Evolutionary conservation across 2,888 invertebrate genomes (phyloP).

Genomic region (Sminthurides aquaticus): DNA sequence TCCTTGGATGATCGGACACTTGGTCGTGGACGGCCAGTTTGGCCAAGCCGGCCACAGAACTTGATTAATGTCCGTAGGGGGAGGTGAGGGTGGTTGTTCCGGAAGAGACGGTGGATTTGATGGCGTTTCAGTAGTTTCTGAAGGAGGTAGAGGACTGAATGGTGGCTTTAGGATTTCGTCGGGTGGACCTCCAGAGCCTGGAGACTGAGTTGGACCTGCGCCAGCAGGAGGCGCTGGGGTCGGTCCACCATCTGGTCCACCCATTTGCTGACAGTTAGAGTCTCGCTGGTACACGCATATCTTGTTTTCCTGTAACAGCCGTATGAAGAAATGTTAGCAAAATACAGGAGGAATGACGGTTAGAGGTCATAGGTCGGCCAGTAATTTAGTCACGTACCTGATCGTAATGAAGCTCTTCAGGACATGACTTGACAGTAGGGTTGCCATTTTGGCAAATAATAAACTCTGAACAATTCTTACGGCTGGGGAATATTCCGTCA

Average conservation of each 20-base stretch:
- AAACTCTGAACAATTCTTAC: slow-evolving; percentile 25
- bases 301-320: neutral
- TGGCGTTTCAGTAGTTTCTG: neutral
- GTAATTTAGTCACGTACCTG: slow-evolving; percentile 16
- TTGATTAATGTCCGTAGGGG: too few relatives aligned
- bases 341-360: neutral
- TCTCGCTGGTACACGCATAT: neutral
- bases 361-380: neutral
- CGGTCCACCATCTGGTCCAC: neutral
- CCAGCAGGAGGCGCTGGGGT: neutral
- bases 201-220: neutral
- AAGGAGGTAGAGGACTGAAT: neutral
- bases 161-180: neutral
- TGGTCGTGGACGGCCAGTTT: too few relatives aligned
- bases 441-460: slow-evolving; percentile 35
- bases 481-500: slow-evolving; percentile 32
- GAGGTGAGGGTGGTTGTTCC: too few relatives aligned
- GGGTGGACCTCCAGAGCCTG: neutral
- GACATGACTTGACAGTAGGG: slow-evolving; percentile 25
- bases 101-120: too few relatives aligned
- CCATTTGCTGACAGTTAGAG: neutral
- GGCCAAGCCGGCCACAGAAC: too few relatives aligned
- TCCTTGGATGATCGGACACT: too few relatives aligned
- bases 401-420: slow-evolving; percentile 29
- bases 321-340: neutral